Percentiles rank a stretch among this genome's conserved stretches.
phyloP scores from a whole-genome alignment of 2,797 vertebrate genomes.

The Galaxias olidus region DNA sequence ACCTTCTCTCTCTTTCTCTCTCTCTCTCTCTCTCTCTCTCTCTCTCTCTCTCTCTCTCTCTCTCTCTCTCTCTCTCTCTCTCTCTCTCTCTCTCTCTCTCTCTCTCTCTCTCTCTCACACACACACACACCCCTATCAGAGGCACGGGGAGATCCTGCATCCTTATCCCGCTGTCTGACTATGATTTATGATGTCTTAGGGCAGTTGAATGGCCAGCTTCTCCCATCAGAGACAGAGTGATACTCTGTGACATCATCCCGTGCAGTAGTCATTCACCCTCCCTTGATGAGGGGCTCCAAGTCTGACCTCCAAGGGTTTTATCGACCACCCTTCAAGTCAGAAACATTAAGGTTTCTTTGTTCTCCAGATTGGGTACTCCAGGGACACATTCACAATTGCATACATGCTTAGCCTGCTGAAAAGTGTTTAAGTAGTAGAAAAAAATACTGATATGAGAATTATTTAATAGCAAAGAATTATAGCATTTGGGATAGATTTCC shows the following conservation, averaged over 20 bases:
- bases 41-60: not conserved
- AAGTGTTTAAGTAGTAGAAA: too few species aligned
- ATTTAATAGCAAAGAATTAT: too few species aligned
- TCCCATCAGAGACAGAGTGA: slow-evolving; percentile 43
- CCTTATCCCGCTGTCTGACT: slow-evolving; percentile 41
- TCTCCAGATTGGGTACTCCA: not conserved
- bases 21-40: slow-evolving; percentile 4
- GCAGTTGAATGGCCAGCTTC: slow-evolving; percentile 39
- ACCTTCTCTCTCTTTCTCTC: not conserved
- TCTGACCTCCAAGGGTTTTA: not conserved
- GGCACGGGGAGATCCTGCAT: slow-evolving; percentile 40
- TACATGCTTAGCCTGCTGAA: not conserved
- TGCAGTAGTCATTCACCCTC: slow-evolving; percentile 8
- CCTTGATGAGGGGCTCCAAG: slow-evolving; percentile 29
- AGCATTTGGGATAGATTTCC: too few species aligned
- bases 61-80: slow-evolving; percentile 3
- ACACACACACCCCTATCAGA: not conserved
- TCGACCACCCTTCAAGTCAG: slow-evolving; percentile 9
- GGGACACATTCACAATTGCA: not conserved
- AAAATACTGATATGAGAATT: too few species aligned
- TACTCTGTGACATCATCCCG: slow-evolving; percentile 42
- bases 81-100: slow-evolving; percentile 2
- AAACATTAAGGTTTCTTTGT: not conserved
- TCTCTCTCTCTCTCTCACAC: not conserved
- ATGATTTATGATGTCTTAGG: slow-evolving; percentile 61